phyloP scores from a whole-genome alignment of 2,797 vertebrate species.

The Cirrhinus molitorella region DNA sequence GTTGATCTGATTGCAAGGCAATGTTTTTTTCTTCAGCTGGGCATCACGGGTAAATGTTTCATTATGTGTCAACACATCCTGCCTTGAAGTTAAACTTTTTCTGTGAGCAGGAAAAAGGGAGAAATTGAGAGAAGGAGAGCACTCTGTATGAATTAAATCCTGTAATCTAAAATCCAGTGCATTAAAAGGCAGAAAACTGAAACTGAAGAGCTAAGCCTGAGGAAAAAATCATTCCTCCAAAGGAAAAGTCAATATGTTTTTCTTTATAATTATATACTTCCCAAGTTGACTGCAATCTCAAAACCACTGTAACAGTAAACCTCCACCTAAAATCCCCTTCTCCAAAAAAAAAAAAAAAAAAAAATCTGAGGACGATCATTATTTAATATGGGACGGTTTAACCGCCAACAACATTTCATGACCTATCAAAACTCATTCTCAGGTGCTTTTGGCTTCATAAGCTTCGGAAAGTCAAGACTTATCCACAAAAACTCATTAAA shows the following conservation, averaged over 20 bases:
- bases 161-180: conserved; percentile 24
- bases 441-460: conserved; percentile 23
- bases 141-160: conserved; percentile 14
- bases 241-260: conserved; percentile 41
- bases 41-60: conserved; percentile 39
- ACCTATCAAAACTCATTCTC: conserved; percentile 21
- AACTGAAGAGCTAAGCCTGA: conserved; percentile 48
- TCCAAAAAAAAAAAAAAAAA: neutral
- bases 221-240: conserved; percentile 9
- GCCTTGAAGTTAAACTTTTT: conserved; percentile 51
- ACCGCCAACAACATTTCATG: neutral
- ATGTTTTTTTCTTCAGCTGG: conserved; percentile 15
- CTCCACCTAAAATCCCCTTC: neutral
- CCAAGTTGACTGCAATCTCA: conserved; percentile 42
- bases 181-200: conserved; percentile 6
- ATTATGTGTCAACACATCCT: conserved; percentile 36
- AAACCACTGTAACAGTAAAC: conserved; percentile 46
- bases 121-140: conserved; percentile 1
- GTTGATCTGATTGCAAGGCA: neutral
- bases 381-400: conserved; percentile 25
- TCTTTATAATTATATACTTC: conserved; percentile 44
- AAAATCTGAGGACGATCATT: neutral
- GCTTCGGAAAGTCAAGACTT: conserved; percentile 18
- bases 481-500: conserved; percentile 32
- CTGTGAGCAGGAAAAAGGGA: conserved; percentile 36